phyloP scores from a whole-genome alignment of 2,113 vertebrate genomes.

The Burhinus oedicnemus region DNA sequence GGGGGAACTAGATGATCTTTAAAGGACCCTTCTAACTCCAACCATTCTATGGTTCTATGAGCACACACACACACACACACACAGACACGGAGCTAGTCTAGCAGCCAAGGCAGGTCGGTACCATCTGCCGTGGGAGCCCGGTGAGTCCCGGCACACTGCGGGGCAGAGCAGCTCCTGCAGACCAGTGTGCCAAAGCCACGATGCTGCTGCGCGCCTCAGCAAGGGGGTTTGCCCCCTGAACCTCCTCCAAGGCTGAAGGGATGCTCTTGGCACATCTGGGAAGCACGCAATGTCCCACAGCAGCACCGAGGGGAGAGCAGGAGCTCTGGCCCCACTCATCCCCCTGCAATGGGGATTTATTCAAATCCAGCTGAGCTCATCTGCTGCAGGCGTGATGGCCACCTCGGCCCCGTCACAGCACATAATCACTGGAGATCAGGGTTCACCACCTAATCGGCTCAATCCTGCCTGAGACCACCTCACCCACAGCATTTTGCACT shows the following conservation, averaged over 20 bases:
- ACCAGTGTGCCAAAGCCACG: rapidly evolving
- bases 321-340: rapidly evolving
- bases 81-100: neutral
- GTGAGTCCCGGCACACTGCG: rapidly evolving
- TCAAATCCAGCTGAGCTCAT: neutral
- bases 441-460: neutral
- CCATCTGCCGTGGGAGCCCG: rapidly evolving
- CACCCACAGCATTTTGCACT: neutral
- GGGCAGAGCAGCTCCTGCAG: neutral
- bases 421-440: neutral
- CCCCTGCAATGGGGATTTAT: neutral
- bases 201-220: neutral
- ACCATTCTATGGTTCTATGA: neutral
- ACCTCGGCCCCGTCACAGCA: neutral
- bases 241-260: neutral
- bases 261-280: rapidly evolving
- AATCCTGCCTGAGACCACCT: neutral
- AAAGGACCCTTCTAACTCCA: neutral
- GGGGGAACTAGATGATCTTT: neutral
- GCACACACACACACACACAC: neutral
- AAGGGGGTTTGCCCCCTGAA: neutral
- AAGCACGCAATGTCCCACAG: rapidly evolving
- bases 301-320: rapidly evolving
- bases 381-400: neutral
- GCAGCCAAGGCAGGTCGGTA: rapidly evolving